phyloP scores from a whole-genome alignment of 2,888 invertebrate species.

The Drosophila leonis region DNA sequence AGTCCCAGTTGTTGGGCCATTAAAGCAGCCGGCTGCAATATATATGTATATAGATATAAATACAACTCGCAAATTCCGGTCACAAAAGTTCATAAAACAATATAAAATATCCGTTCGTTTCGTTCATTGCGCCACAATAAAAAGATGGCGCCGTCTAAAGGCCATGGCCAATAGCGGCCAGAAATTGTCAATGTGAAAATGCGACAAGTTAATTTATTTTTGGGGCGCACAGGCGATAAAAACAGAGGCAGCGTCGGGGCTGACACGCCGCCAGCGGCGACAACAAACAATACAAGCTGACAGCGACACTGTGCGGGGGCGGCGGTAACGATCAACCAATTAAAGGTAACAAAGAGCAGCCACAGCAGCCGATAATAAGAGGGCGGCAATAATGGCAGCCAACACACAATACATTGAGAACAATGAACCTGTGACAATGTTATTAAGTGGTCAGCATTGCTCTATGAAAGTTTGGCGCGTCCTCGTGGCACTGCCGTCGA shows the following conservation, averaged over 20 bases:
- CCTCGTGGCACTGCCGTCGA: slow-evolving; percentile 29
- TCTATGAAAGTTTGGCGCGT: slow-evolving; percentile 29
- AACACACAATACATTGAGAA: slow-evolving; percentile 45
- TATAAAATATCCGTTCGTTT: slow-evolving; percentile 63
- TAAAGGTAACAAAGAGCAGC: slow-evolving; percentile 76
- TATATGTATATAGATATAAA: slow-evolving; percentile 13
- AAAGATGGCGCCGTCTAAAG: slow-evolving; percentile 50
- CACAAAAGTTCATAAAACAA: slow-evolving; percentile 73
- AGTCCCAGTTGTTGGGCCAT: slow-evolving; percentile 65
- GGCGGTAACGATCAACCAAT: slow-evolving; percentile 62
- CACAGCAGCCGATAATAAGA: slow-evolving; percentile 57
- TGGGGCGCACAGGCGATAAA: slow-evolving; percentile 57
- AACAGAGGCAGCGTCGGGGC: slow-evolving; percentile 32
- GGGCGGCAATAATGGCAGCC: slow-evolving; percentile 43
- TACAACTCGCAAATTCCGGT: slow-evolving; percentile 41
- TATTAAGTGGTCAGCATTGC: slow-evolving; percentile 70
- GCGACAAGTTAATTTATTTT: slow-evolving; percentile 77
- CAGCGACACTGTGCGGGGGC: background rate
- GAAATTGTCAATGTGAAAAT: slow-evolving; percentile 71
- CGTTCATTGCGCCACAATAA: slow-evolving; percentile 42
- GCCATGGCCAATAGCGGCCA: slow-evolving; percentile 58
- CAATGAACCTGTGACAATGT: slow-evolving; percentile 76
- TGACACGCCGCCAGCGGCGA: slow-evolving; percentile 13
- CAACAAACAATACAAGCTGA: slow-evolving; percentile 47
- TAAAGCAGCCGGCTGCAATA: slow-evolving; percentile 42